A percentile compares a stretch with the other conserved stretches of the same genome.
phyloP scores from a whole-genome alignment of 2,113 vertebrate species.

The Pogona vitticeps region DNA sequence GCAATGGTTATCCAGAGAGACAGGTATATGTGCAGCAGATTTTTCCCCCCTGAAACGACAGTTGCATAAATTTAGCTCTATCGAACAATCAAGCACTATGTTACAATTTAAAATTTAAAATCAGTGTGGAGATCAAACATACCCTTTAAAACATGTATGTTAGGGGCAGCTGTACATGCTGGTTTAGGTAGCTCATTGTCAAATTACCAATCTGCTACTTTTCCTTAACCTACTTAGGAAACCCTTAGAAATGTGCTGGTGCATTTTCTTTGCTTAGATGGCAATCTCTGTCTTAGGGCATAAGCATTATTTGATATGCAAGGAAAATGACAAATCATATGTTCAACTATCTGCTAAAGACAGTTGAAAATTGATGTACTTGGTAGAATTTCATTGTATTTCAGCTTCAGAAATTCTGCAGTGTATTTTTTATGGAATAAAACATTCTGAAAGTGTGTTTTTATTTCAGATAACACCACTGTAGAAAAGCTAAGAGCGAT shows the following conservation, averaged over 20 bases:
- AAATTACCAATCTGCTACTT: neutral
- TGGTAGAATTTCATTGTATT: neutral
- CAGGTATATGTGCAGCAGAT: too few species aligned
- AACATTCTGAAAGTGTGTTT: constrained; percentile 46
- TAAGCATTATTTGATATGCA: neutral
- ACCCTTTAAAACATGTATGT: neutral
- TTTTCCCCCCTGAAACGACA: neutral
- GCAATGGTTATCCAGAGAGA: neutral
- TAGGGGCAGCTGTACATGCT: neutral
- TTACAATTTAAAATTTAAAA: too few species aligned
- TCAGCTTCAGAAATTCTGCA: neutral
- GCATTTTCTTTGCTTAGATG: neutral
- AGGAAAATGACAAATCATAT: neutral
- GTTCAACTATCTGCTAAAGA: neutral
- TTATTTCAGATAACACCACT: constrained; percentile 91
- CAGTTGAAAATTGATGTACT: neutral
- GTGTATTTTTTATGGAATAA: neutral
- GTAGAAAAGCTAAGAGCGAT: constrained; percentile 95
- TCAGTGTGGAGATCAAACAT: neutral
- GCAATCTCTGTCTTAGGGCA: neutral
- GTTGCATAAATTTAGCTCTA: neutral
- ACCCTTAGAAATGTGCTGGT: neutral
- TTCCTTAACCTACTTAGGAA: neutral
- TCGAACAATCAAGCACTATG: too few species aligned
- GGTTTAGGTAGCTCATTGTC: neutral